Base-by-base conservation (phyloP, 2,888 invertebrate genomes). In the Drosophila neutralis region DNA sequence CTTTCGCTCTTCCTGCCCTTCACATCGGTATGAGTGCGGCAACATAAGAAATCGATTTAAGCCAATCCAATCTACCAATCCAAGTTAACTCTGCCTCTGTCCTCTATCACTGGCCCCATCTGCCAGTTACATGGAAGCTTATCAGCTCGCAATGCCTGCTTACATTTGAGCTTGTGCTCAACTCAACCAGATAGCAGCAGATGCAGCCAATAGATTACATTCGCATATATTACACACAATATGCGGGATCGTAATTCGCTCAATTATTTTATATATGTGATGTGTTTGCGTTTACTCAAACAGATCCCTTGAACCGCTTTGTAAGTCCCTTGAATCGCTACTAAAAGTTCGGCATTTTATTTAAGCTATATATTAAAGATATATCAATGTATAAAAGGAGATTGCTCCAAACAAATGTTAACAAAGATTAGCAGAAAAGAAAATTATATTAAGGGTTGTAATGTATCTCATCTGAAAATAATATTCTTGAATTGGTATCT, bases 1-100 rank as follows among this genome's bases (percentile, higher is more conserved):
- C 24, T 21, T 21, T 36, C n/a, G 35, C 35, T 2, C 13, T 2
- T 27, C 36, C 61, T 57, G 56, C n/a, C 62, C 29, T 49, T 13
- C 70, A 27, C 61, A 56, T 56, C 68, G 65, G 68, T 69, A 69
- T 70, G 69, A 56, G 35, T 54, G 85, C 73, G 79, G 73, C 81
- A 89, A 86, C 86, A 86, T 89, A 76, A 86, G 88, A 86, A 86
- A 89, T 86, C 86, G 86, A 89, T 86, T 86, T 86, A 85, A 21
- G 7, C 62, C 76, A 53, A 79, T 52, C 52, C 42, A 38, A 38
- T 49, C 57, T 63, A 71, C 45, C 45, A 45, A 45, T 45, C 4
- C 45, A 40, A 71, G 63, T 42, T 49, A 59, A 31, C 72, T 57
- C 45, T 38, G 48, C 57, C 27, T 53, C 56, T 80, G 38, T 49